Evolutionary conservation across 1,140 invertebrate genomes (phyloP).

Genomic region (Leptinotarsa lineolata): DNA sequence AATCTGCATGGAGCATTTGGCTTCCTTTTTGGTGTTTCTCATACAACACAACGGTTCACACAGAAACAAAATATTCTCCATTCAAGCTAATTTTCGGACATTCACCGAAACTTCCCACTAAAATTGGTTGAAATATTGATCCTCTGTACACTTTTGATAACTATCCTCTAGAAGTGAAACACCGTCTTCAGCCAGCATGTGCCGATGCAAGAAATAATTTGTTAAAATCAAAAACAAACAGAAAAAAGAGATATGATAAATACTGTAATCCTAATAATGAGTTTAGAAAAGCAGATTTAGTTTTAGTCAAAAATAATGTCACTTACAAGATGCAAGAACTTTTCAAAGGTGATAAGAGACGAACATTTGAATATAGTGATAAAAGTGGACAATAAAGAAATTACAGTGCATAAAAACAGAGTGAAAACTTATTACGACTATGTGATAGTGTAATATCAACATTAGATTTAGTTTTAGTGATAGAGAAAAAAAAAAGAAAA

Average conservation of each 20-base stretch:
- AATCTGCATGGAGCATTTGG: constrained; percentile 33
- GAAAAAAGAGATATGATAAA: constrained; percentile 10
- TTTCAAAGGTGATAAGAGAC: no score
- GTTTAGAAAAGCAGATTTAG: no score
- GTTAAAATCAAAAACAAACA: constrained; percentile 25
- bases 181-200: constrained; percentile 24
- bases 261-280: no score
- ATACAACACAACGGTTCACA: constrained; percentile 33
- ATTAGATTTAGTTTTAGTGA: no score
- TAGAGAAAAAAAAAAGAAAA: no score
- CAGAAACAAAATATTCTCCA: constrained; percentile 34
- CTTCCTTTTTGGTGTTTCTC: constrained; percentile 39
- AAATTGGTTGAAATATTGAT: background rate
- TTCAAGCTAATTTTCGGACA: constrained; percentile 41
- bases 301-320: no score
- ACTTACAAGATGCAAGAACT: no score
- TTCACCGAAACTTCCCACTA: constrained; percentile 28
- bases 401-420: no score
- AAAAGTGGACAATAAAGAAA: no score
- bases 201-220: constrained; percentile 32
- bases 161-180: constrained; percentile 27
- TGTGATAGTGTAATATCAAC: no score
- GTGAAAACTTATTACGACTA: no score
- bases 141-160: constrained; percentile 14
- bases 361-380: no score